Base-by-base conservation (phyloP, 2,888 invertebrate species). In the Diaperis boleti region DNA sequence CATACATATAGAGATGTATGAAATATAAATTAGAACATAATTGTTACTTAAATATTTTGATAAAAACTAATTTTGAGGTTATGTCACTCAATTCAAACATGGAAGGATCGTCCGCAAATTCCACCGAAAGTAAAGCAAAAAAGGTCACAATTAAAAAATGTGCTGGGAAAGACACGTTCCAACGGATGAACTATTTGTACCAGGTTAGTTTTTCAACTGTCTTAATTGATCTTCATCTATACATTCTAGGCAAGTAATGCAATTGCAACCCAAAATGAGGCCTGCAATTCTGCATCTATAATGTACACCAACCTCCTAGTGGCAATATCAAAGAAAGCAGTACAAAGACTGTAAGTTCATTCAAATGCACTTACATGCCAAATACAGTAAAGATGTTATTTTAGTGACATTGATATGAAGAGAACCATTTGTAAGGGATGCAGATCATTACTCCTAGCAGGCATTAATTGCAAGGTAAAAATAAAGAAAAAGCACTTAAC, bases 181-280 rank as follows among this genome's bases (percentile, higher is more conserved):
- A 89, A 73, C 82, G 90, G 61, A 88, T 90, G 78, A 90, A 90
- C 78, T 90, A 85, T 74, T 81, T 90, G 15, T 88, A 89, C 77
- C 90, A 90, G 81, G 89, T 88, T 80, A 74, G 14, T 10, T 26
- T 26, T 26, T 1, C 8, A 26, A n/a, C n/a, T n/a, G 2, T 26
- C 26, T 8, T 5, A 26, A 26, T 5, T 20, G n/a, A 2, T 26
- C n/a, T 26, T n/a, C n/a, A 20, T 26, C n/a, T 26, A 26, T 1
- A 33, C 3, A 33, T 44, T 59, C 52, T 57, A 77, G 75, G 62
- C 70, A 29, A 64, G 69, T n/a, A 76, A 75, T 62, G 45, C 65
- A 14, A 22, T 74, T 3, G 66, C 68, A 41, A 74, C 70, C 37
- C 64, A 74, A 70, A 70, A 70, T 49, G 45, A 47, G 26, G 13